phyloP scores from a whole-genome alignment of 92 coral and sea anemone species.

The Phenganax marumi region DNA sequence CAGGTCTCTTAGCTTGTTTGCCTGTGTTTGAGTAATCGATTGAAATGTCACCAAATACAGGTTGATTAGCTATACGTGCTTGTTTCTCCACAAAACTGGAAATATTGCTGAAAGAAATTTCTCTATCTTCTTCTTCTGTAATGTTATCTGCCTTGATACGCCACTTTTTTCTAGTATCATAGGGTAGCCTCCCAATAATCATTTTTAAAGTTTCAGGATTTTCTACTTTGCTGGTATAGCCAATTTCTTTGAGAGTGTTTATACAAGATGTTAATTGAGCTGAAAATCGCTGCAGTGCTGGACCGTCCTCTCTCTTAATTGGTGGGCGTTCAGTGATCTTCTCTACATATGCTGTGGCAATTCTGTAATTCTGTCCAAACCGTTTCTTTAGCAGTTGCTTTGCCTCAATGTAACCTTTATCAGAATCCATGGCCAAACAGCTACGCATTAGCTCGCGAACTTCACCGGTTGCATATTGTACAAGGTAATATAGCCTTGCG shows the following conservation, averaged over 20 bases:
- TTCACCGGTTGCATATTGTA: too few relatives aligned
- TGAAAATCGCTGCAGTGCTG: conserved; percentile 33
- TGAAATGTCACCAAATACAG: neutral
- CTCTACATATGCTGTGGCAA: conserved; percentile 21
- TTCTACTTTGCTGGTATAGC: conserved; percentile 33
- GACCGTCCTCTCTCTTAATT: conserved; percentile 29
- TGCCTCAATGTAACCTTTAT: conserved; percentile 25
- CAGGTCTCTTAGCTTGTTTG: too few relatives aligned
- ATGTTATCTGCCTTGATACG: conserved; percentile 41
- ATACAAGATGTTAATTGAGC: conserved; percentile 1
- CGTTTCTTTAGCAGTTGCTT: conserved; percentile 24
- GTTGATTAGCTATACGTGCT: neutral
- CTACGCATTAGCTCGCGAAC: conserved; percentile 3
- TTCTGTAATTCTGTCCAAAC: conserved; percentile 25
- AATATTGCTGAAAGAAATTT: conserved; percentile 10
- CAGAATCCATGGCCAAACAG: conserved; percentile 24
- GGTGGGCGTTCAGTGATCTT: conserved; percentile 32
- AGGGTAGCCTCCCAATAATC: conserved; percentile 39
- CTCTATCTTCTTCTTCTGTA: conserved; percentile 30
- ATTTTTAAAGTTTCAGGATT: conserved; percentile 30
- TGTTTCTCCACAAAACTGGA: neutral
- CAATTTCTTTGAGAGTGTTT: conserved; percentile 38
- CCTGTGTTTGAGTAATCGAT: too few relatives aligned
- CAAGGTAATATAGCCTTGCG: too few relatives aligned
- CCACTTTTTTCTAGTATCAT: conserved; percentile 38